phyloP scores from a whole-genome alignment of 2,888 invertebrate genomes.

The Synergus umbraculus region DNA sequence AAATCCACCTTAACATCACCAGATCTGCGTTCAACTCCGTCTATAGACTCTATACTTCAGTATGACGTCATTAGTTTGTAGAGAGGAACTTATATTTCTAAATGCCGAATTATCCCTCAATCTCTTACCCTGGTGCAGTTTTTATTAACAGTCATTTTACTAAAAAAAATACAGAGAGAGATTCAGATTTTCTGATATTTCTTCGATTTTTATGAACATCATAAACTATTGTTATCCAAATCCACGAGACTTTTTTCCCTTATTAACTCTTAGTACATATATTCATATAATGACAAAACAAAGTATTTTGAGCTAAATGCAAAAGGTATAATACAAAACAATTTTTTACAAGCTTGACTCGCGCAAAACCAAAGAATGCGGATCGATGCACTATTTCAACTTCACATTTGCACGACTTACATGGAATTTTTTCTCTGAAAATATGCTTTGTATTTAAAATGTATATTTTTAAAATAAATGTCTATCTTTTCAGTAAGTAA shows the following conservation, averaged over 20 bases:
- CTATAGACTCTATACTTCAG: neutral
- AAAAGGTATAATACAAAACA: neutral
- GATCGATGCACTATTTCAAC: slow-evolving; percentile 4
- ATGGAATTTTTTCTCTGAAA: neutral
- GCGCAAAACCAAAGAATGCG: neutral
- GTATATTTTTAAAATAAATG: too few relatives aligned
- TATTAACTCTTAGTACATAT: too few relatives aligned
- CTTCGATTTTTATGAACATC: too few relatives aligned
- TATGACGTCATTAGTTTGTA: slow-evolving; percentile 19
- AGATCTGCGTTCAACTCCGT: neutral
- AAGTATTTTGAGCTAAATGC: neutral
- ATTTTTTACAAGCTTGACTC: neutral
- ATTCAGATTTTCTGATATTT: neutral
- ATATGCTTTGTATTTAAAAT: neutral
- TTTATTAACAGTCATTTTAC: neutral
- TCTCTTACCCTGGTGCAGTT: neutral
- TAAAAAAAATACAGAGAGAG: neutral
- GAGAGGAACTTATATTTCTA: neutral
- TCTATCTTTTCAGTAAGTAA: too few relatives aligned
- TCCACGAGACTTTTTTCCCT: too few relatives aligned
- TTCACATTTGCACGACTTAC: neutral
- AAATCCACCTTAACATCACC: neutral
- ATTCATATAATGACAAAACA: too few relatives aligned
- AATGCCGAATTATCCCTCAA: neutral
- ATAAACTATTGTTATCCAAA: too few relatives aligned